Conservation (phyloP, 1,140 invertebrate genomes). For the Drosophila busckii region DNA sequence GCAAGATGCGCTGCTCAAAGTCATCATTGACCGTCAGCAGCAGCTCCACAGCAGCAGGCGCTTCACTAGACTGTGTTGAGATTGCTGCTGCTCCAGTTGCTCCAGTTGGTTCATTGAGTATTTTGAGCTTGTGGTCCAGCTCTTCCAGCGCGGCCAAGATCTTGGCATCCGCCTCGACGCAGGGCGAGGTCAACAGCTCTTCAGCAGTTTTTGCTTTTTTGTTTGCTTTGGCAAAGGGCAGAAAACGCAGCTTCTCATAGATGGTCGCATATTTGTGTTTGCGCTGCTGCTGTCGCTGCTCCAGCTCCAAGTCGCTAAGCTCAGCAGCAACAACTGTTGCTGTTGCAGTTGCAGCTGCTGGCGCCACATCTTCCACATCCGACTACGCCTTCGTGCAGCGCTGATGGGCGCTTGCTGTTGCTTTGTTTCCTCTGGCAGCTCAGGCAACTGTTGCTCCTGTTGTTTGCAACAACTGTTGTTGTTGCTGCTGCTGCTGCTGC, state of each 20-base stretch:
- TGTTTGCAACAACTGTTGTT: background rate
- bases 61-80: background rate
- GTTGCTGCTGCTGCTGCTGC: background rate
- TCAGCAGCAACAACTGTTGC: conserved; percentile 4
- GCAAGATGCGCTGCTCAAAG: conserved; percentile 64
- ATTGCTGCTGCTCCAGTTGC: background rate
- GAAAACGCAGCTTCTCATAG: conserved; percentile 68
- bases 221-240: conserved; percentile 37
- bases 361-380: conserved; percentile 8
- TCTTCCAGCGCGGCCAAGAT: conserved; percentile 58
- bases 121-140: conserved; percentile 57
- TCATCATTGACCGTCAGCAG: conserved; percentile 45
- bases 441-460: background rate
- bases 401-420: conserved; percentile 32
- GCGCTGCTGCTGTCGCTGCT: conserved; percentile 49
- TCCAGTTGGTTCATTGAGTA: conserved; percentile 22
- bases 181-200: conserved; percentile 18
- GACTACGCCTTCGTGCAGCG: conserved; percentile 7
- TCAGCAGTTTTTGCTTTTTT: background rate
- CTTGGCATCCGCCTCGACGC: conserved; percentile 57
- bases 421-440: background rate
- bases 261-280: conserved; percentile 70
- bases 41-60: conserved; percentile 19
- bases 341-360: conserved; percentile 12
- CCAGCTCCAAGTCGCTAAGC: conserved; percentile 13